Base-by-base conservation (phyloP, 2,113 vertebrate genomes). In the Australoheros scitulus region DNA sequence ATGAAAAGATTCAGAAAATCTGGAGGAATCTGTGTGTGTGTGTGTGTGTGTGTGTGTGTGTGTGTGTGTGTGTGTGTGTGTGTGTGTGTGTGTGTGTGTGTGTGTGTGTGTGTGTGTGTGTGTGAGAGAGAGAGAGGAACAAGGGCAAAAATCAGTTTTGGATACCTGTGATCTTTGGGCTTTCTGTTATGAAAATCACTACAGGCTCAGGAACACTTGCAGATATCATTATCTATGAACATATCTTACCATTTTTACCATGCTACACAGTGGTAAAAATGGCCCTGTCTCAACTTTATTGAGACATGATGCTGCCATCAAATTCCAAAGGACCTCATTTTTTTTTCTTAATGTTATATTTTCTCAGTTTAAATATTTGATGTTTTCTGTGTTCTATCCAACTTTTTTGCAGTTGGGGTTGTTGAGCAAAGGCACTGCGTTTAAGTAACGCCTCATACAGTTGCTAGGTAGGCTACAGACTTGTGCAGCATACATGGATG, bases 321-420 rank as follows among this genome's bases (percentile, higher is more conserved):
- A 47, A 47, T 47, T 47, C 43, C 5, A 47, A 47, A 47, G 4
- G 13, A 47, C 11, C 43, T 14, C 15, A 4, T 47, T 13, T 43
- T 47, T 43, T 47, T 13, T 47, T 47, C 11, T 15, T 11, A 47
- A 26, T 26, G 11, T 3, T 50, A 50, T 3, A 29, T 68, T 68
- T 68, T 18, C 64, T 68, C 64, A 68, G 41, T 7, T 68, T 26
- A 43, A 24, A 24, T 38, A 47, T 68, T 0, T 68, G 38, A 47
- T 68, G 64, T 68, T 65, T 65, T 43, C 41, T 65, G 22, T 47
- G 38, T 68, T 68, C 24, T 47, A 6, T 22, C 26, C 63, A 61
- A 34, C 29, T 20, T 61, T 61, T 20, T 18, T 11, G 41, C 38
- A 65, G 26, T 43, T 47, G 38, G 38, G 34, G 6, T 34, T 34